phyloP scores from a whole-genome alignment of 2,888 invertebrate genomes.

The Pseudococcus longispinus region DNA sequence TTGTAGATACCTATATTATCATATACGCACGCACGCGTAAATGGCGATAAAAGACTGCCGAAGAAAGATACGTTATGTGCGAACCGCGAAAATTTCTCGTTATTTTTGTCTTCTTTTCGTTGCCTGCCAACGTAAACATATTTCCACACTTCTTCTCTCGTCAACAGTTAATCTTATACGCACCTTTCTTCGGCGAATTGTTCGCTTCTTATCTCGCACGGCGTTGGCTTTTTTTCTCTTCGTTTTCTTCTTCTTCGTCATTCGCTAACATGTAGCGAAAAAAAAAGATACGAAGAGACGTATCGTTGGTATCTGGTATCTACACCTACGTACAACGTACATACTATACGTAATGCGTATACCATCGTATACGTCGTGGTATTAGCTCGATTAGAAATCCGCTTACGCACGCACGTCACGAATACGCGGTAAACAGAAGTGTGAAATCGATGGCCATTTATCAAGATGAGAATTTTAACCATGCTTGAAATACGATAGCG shows the following conservation, averaged over 20 bases:
- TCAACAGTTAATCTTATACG: slow-evolving; percentile 37
- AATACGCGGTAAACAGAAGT: slow-evolving; percentile 44
- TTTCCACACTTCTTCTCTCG: slow-evolving; percentile 11
- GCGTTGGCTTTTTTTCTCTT: not conserved
- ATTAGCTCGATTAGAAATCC: slow-evolving; percentile 34
- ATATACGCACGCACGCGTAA: not conserved
- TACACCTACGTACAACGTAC: no score
- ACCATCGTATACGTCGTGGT: not conserved
- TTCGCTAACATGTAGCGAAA: not conserved
- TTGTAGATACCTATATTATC: not conserved
- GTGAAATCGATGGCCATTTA: slow-evolving; percentile 54
- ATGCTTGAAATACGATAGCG: not conserved
- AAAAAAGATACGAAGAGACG: not conserved
- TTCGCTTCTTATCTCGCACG: not conserved
- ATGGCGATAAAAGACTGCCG: not conserved
- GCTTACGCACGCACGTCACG: slow-evolving; percentile 51
- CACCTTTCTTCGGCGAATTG: not conserved
- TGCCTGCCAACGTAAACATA: slow-evolving; percentile 11
- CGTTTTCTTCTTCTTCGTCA: not conserved
- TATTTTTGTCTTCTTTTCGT: not conserved
- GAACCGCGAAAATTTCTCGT: not conserved
- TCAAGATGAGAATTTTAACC: slow-evolving; percentile 49
- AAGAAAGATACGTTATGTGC: not conserved
- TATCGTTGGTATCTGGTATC: not conserved
- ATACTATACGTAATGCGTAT: no score